Evolutionary conservation across 2,797 vertebrate genomes (phyloP).

Genomic region (Eospalax fontanierii): DNA sequence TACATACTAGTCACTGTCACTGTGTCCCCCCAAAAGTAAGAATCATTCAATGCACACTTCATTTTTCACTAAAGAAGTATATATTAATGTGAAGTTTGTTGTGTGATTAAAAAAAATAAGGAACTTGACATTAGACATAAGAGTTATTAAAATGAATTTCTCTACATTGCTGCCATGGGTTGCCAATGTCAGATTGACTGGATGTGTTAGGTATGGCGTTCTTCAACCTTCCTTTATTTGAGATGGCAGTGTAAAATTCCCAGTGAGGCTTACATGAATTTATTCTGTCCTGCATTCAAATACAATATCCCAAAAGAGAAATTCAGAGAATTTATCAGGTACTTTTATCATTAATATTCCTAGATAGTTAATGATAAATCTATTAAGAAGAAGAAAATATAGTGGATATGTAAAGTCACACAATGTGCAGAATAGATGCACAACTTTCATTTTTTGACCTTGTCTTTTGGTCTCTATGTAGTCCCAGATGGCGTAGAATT

Average conservation of each 20-base stretch:
- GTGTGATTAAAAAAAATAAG: background rate
- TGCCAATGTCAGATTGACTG: background rate
- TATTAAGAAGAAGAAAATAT: conserved; percentile 6
- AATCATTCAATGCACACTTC: background rate
- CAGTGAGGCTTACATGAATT: background rate
- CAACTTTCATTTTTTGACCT: background rate
- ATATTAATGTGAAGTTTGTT: background rate
- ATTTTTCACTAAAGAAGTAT: background rate
- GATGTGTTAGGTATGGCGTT: background rate
- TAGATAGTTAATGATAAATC: conserved; percentile 2
- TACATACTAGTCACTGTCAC: background rate
- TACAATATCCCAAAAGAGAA: background rate
- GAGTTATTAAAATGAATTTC: conserved; percentile 2
- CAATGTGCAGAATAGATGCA: background rate
- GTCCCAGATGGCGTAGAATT: no score
- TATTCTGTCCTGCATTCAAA: background rate
- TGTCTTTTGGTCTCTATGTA: background rate
- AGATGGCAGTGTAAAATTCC: conserved; percentile 78
- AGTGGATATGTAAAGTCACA: background rate
- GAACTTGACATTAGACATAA: background rate
- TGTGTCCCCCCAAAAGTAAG: rapidly evolving
- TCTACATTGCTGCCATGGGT: background rate
- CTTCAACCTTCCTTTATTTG: conserved; percentile 11
- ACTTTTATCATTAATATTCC: background rate
- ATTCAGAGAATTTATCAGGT: conserved; percentile 10